phyloP scores from a whole-genome alignment of 2,113 vertebrate genomes.

The Lanius collurio region DNA sequence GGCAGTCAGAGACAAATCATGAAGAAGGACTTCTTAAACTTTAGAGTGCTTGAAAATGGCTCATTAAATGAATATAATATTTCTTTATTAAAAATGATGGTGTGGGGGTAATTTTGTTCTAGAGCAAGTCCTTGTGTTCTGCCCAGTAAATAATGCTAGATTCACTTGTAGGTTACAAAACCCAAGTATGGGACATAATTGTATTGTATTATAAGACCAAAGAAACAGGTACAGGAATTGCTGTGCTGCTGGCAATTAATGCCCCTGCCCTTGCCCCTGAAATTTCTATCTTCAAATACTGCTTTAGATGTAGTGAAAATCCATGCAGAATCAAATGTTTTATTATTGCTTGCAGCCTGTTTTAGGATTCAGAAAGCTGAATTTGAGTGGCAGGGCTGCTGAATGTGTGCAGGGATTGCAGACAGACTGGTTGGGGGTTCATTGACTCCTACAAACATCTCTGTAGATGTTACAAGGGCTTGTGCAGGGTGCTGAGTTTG shows the following conservation, averaged over 20 bases:
- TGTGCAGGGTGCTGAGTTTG: background rate
- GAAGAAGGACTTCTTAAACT: background rate
- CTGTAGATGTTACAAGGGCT: background rate
- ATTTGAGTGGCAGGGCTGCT: background rate
- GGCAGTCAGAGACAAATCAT: background rate
- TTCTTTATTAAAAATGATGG: background rate
- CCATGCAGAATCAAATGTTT: background rate
- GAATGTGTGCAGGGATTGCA: background rate
- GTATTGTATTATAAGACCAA: background rate
- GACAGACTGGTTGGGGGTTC: background rate
- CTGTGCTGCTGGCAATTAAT: background rate
- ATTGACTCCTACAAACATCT: accelerated
- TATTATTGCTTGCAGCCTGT: background rate
- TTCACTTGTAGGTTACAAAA: background rate
- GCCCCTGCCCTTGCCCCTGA: accelerated
- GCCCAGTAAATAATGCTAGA: background rate
- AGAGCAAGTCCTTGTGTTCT: background rate
- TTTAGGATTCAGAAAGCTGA: background rate
- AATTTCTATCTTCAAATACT: background rate
- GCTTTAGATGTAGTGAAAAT: background rate
- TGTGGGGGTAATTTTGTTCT: background rate
- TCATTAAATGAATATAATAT: background rate
- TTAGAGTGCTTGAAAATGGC: background rate
- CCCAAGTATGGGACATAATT: background rate
- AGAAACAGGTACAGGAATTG: background rate